Conservation (phyloP, 2,888 invertebrate genomes). For the Yponomeuta evonymella region DNA sequence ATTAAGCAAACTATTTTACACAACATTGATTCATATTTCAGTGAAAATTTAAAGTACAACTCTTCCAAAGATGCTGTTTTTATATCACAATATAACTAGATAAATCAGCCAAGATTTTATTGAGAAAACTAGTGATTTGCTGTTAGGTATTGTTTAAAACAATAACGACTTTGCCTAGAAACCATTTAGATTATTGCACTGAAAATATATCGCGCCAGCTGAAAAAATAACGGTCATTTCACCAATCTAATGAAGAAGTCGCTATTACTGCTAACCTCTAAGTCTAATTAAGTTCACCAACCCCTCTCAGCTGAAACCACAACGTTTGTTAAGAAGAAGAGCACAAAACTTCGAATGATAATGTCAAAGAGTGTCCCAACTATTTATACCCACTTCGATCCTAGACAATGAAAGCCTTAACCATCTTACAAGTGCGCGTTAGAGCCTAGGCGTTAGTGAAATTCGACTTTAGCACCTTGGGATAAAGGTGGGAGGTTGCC, state of each 20-base stretch:
- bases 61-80: too few relatives aligned
- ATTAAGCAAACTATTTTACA: background rate
- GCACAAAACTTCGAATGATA: constrained; percentile 43
- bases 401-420: constrained; percentile 8
- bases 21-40: too few relatives aligned
- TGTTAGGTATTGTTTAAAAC: too few relatives aligned
- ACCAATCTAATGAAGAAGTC: too few relatives aligned
- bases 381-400: constrained; percentile 48
- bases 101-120: too few relatives aligned
- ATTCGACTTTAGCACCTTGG: background rate
- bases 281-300: background rate
- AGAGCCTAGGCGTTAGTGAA: background rate
- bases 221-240: too few relatives aligned
- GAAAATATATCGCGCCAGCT: too few relatives aligned
- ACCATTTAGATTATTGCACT: background rate
- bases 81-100: too few relatives aligned
- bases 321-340: constrained; percentile 23
- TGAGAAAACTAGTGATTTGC: too few relatives aligned
- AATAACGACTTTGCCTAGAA: too few relatives aligned
- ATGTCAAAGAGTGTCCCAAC: constrained; percentile 32
- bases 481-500: background rate
- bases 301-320: background rate
- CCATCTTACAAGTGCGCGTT: background rate
- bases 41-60: too few relatives aligned
- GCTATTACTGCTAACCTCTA: too few relatives aligned